phyloP scores from a whole-genome alignment of 2,797 vertebrate species.

The Knipowitschia caucasica region DNA sequence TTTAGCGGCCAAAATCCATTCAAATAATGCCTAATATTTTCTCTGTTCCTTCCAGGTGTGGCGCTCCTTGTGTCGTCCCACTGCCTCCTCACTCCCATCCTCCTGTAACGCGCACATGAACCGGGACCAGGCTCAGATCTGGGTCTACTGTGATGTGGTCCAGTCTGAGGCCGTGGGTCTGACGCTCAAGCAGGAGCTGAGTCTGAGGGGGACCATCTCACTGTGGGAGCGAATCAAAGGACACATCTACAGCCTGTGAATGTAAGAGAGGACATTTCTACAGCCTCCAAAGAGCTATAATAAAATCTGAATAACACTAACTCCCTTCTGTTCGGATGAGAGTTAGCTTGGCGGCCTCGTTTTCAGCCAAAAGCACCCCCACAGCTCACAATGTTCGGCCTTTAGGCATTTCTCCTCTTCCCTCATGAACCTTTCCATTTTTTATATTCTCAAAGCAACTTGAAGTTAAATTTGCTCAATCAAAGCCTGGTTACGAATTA shows the following conservation, averaged over 20 bases:
- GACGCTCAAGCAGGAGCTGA: constrained; percentile 79
- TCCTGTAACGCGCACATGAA: constrained; percentile 90
- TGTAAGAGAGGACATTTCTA: not conserved
- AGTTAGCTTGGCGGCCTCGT: too few species aligned
- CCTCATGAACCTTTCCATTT: too few species aligned
- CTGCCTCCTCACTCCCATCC: constrained; percentile 76
- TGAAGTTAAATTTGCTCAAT: too few species aligned
- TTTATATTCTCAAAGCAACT: too few species aligned
- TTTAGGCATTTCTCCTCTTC: too few species aligned
- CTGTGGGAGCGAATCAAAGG: constrained; percentile 80
- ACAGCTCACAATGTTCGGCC: too few species aligned
- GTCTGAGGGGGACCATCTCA: constrained; percentile 79
- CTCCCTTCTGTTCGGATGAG: too few species aligned
- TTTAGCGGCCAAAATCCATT: too few species aligned
- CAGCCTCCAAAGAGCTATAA: not conserved
- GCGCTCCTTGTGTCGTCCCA: constrained; percentile 72
- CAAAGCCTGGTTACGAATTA: too few species aligned
- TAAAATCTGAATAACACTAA: too few species aligned
- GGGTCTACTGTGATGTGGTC: constrained; percentile 90
- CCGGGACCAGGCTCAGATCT: constrained; percentile 82
- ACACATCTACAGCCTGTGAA: not conserved
- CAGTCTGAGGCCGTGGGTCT: constrained; percentile 85
- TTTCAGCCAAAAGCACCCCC: too few species aligned
- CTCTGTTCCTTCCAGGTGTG: constrained; percentile 66
- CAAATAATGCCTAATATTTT: too few species aligned